Evolutionary conservation across 2,797 vertebrate species (phyloP), one percentile per base, ranked within the genome.

Genomic region (Sorex maritimensis): DNA sequence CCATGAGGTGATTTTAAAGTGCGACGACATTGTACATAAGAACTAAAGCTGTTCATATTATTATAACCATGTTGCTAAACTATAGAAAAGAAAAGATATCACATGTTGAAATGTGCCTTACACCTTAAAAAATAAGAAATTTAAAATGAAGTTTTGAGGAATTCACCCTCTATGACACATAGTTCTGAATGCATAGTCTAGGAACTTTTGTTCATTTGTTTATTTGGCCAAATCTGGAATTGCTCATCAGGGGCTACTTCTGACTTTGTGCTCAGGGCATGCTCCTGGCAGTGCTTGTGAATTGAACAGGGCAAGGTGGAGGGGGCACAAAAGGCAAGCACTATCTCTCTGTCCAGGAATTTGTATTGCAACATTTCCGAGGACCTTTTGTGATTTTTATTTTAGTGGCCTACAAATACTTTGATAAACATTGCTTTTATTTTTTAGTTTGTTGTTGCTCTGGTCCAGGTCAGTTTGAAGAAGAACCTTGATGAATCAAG

Each of bases 351-450:
- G 52, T 55, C 68, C 58, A 72, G 21, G 23, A 28, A 84, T 81
- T 78, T 88, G 12, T 68, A 72, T 69, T 84, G 61, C 85, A 92
- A 80, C 24, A 71, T 78, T 88, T 75, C 61, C 44, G 94, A 71
- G 77, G 21, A 83, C 4, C 34, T 8, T 49, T 4, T 26, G 61
- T 63, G 30, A 87, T 74, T 89, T 28, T 73, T 24, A 69, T 41
- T 30, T 81, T 72, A 83, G n/a, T 86, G 41, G 21, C 63, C 41
- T 82, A 24, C 82, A 71, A 73, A 61, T 24, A 85, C 71, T 77
- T 61, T 41, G 55, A 58, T 61, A 86, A 91, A 63, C 21, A 81
- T 11, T 65, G 69, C 23, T 86, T 82, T 61, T 38, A 67, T 81
- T 14, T 81, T 55, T 55, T 12, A 55, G 52, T 12, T 55, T 55